phyloP scores from a whole-genome alignment of 1,140 invertebrate species.

The Bicyclus anynana region DNA sequence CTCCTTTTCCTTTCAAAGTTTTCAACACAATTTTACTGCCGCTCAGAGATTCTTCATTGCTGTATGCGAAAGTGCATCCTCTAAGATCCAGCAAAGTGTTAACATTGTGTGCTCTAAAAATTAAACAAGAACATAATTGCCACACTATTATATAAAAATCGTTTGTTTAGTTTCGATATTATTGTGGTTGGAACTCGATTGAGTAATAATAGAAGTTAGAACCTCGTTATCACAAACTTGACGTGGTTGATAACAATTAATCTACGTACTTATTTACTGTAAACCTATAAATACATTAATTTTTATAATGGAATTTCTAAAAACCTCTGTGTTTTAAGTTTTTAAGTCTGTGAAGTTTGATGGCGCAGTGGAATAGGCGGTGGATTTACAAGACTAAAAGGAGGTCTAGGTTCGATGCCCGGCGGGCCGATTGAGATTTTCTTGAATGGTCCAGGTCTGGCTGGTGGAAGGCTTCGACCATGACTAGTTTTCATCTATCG shows the following conservation, averaged over 20 bases:
- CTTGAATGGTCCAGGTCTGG: too few species aligned
- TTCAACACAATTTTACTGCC: conserved; percentile 77
- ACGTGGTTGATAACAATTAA: conserved; percentile 62
- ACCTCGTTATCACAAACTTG: conserved; percentile 56
- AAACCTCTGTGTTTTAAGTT: too few species aligned
- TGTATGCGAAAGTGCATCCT: conserved; percentile 79
- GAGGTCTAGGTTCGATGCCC: too few species aligned
- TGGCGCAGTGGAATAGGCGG: too few species aligned
- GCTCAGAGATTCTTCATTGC: conserved; percentile 76
- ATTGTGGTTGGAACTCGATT: conserved; percentile 37
- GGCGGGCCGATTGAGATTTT: too few species aligned
- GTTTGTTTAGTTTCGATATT: conserved; percentile 7
- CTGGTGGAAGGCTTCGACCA: too few species aligned
- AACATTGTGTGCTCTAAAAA: conserved; percentile 77
- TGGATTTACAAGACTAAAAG: too few species aligned
- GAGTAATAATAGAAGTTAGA: conserved; percentile 52
- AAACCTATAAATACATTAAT: neutral
- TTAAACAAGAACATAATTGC: conserved; percentile 1
- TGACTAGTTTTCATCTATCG: too few species aligned
- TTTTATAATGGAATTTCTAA: neutral
- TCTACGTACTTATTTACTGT: conserved; percentile 58
- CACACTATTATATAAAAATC: neutral
- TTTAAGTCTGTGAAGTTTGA: too few species aligned
- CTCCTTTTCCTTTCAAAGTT: conserved; percentile 78
- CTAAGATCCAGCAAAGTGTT: conserved; percentile 79